Conservation (phyloP, 2,888 invertebrate species). For the Salpingus planirostris region DNA sequence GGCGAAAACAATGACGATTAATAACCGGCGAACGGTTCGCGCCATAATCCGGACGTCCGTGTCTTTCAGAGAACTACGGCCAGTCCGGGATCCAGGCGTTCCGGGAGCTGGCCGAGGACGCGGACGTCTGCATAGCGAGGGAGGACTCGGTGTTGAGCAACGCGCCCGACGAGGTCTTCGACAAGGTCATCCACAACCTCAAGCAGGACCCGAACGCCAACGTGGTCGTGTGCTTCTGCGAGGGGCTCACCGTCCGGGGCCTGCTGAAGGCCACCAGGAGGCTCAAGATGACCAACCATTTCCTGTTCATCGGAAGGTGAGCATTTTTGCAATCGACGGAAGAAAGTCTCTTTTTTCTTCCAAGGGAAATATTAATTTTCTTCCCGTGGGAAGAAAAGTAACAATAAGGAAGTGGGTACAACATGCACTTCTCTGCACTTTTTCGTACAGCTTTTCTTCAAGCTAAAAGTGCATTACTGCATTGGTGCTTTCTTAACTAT, state of each 20-base stretch:
- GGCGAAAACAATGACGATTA: background rate
- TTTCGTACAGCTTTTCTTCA: too few relatives aligned
- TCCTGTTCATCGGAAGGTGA: slow-evolving; percentile 61
- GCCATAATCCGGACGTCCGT: too few relatives aligned
- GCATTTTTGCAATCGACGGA: too few relatives aligned
- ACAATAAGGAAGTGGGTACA: too few relatives aligned
- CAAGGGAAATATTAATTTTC: too few relatives aligned
- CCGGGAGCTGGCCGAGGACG: slow-evolving; percentile 56
- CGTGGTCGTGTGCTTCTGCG: slow-evolving; percentile 72
- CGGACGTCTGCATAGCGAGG: slow-evolving; percentile 63
- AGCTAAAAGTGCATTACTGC: too few relatives aligned
- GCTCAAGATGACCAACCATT: slow-evolving; percentile 48
- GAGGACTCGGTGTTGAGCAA: slow-evolving; percentile 55
- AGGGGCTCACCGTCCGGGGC: slow-evolving; percentile 61
- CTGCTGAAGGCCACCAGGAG: slow-evolving; percentile 53
- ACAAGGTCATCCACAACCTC: slow-evolving; percentile 47
- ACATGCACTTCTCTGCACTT: too few relatives aligned
- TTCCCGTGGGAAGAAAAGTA: too few relatives aligned
- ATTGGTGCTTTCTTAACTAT: too few relatives aligned
- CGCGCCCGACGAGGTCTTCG: slow-evolving; percentile 49
- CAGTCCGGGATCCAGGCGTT: slow-evolving; percentile 68
- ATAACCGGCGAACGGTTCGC: too few relatives aligned
- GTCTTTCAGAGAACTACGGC: slow-evolving; percentile 62
- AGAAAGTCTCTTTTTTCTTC: too few relatives aligned
- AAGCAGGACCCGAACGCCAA: slow-evolving; percentile 47